These are phyloP conservation scores for Sebastes hopkinsi DNA, from an alignment of 2,797 vertebrate genomes.

Conservation along the genomic window DNA sequence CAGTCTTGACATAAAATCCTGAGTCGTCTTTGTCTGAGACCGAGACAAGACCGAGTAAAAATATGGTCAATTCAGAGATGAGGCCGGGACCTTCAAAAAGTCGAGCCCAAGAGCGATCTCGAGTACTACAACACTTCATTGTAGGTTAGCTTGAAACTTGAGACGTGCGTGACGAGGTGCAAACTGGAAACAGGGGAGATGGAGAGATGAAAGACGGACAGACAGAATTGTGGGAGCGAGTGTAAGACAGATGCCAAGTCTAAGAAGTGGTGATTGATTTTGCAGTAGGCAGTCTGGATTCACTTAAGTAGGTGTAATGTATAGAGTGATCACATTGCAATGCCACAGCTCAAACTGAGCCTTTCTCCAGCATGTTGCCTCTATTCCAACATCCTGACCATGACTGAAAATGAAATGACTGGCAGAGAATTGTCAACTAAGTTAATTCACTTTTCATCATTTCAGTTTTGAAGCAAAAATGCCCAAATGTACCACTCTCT, in stretches of 20 bases:
- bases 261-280: constrained; percentile 42
- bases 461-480: background rate
- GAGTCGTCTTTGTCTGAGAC: too few species aligned
- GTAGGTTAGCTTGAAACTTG: background rate
- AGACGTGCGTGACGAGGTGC: constrained; percentile 24
- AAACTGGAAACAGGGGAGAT: constrained; percentile 43
- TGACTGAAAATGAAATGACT: background rate
- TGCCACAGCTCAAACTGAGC: constrained; percentile 1
- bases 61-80: too few species aligned
- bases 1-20: too few species aligned
- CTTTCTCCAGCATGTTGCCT: background rate
- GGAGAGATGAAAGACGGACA: constrained; percentile 28
- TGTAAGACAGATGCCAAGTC: constrained; percentile 41
- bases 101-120: too few species aligned
- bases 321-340: constrained; percentile 23
- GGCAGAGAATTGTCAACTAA: background rate
- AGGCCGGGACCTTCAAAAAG: too few species aligned
- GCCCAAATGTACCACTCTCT: background rate
- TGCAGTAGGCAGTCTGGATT: constrained; percentile 42
- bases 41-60: too few species aligned
- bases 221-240: background rate
- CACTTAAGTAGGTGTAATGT: constrained; percentile 34
- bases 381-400: constrained; percentile 1
- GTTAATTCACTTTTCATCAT: background rate
- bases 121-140: background rate